These are phyloP conservation scores for Laterallus jamaicensis DNA, from an alignment of 2,113 vertebrate species.

Conservation along the genomic window DNA sequence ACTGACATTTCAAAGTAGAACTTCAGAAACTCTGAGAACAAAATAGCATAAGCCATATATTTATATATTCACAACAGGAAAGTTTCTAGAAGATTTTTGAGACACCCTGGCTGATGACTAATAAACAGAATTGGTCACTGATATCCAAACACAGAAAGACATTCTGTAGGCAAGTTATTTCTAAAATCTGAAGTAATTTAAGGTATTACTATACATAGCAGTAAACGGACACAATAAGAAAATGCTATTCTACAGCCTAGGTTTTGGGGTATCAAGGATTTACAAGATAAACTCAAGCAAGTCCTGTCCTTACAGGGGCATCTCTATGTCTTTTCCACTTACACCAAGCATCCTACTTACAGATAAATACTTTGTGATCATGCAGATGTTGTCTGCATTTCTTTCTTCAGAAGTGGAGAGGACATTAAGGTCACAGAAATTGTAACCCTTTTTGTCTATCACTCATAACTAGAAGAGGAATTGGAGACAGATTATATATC, in stretches of 20 bases:
- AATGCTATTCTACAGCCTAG: not conserved
- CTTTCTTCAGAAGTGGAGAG: not conserved
- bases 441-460: not conserved
- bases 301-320: not conserved
- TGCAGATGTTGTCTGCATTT: accelerated
- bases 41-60: not conserved
- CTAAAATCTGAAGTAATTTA: not conserved
- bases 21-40: not conserved
- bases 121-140: not conserved
- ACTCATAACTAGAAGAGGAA: not conserved
- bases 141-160: not conserved
- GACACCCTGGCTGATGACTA: not conserved
- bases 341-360: not conserved
- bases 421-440: not conserved
- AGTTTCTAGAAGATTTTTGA: not conserved
- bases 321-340: not conserved
- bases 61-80: not conserved
- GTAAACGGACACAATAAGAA: not conserved
- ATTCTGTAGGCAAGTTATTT: not conserved
- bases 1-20: not conserved
- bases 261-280: not conserved
- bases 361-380: not conserved
- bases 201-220: not conserved
- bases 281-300: not conserved
- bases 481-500: not conserved